Evolutionary conservation across 2,797 vertebrate species (phyloP).

Genomic region (Sebastes vulpes): DNA sequence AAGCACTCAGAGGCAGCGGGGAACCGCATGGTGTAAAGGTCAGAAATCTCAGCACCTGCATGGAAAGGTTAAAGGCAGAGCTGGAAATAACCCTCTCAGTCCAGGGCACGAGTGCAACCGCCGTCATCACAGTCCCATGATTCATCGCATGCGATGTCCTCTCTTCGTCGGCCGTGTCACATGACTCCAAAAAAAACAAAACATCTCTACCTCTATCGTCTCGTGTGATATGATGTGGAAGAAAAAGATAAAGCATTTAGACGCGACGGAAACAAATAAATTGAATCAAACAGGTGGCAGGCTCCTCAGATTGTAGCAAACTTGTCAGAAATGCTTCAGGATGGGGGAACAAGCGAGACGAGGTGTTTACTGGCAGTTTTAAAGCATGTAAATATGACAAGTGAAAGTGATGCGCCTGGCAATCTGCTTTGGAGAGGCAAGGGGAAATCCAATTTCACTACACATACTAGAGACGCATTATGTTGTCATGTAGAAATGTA

Average conservation of each 20-base stretch:
- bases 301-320: not conserved
- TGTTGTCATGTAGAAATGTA: slow-evolving; percentile 22
- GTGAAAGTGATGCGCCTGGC: slow-evolving; percentile 7
- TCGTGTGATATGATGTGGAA: not conserved
- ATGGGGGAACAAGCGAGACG: not conserved
- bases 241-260: not conserved
- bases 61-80: slow-evolving; percentile 79
- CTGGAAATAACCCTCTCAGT: slow-evolving; percentile 65
- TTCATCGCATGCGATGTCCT: slow-evolving; percentile 5
- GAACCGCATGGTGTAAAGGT: slow-evolving; percentile 70
- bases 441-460: slow-evolving; percentile 29
- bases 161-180: not conserved
- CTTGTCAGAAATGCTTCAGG: slow-evolving; percentile 17
- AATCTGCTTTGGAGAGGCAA: slow-evolving; percentile 28
- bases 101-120: slow-evolving; percentile 3
- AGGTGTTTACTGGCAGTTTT: slow-evolving; percentile 31
- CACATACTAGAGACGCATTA: slow-evolving; percentile 37
- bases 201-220: not conserved
- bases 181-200: not conserved
- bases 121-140: slow-evolving; percentile 5
- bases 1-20: slow-evolving; percentile 75
- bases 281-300: slow-evolving; percentile 16
- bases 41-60: slow-evolving; percentile 76
- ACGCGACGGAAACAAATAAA: not conserved
- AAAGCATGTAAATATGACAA: slow-evolving; percentile 41